Base-by-base conservation (phyloP, 2,888 invertebrate species). In the Uloborus plumipes region DNA sequence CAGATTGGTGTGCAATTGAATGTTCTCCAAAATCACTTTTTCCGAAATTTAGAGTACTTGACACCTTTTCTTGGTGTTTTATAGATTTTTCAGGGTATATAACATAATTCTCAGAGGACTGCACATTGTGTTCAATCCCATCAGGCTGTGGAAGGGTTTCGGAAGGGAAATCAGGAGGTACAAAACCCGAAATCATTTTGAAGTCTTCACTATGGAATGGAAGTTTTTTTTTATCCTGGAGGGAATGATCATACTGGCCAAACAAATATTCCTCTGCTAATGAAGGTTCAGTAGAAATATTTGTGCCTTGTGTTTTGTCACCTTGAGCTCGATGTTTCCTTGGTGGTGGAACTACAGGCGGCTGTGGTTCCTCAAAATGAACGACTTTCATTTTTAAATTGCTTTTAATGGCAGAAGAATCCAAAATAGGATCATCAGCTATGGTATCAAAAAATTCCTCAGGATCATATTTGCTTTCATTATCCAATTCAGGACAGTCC, bases 151-250 rank as follows among this genome's bases (percentile, higher is more conserved):
- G 61, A 26, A 51, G 50, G 67, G 64, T 70, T n/a, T 62, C 55
- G 50, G 66, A 73, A 58, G 77, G 64, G 39, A 71, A 70, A 58
- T 76, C 39, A 50, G 72, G 53, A 62, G 76, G 77, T 53, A 73
- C 83, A 67, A 39, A 72, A 72, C 59, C 77, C 67, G 70, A 73
- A 59, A 53, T 73, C 39, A 77, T 77, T 83, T 58, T 73, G 76
- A 83, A 83, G 77, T 83, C 83, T 69, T 73, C 64, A 73, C 62
- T 83, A 71, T 22, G 64, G 55, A 51, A 49, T 66, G 72, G 83
- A 66, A 83, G 83, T 83, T 83, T 83, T 83, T 83, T 83, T 83
- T 83, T 83, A 77, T 55, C 74, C 83, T 55, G 55, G 4, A 64
- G 39, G n/a, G 16, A 18, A 16, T 47, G 18, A 49, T 69, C 74